Evolutionary conservation across 2,797 vertebrate species (phyloP).

Genomic region (Pseudochirops cupreus): DNA sequence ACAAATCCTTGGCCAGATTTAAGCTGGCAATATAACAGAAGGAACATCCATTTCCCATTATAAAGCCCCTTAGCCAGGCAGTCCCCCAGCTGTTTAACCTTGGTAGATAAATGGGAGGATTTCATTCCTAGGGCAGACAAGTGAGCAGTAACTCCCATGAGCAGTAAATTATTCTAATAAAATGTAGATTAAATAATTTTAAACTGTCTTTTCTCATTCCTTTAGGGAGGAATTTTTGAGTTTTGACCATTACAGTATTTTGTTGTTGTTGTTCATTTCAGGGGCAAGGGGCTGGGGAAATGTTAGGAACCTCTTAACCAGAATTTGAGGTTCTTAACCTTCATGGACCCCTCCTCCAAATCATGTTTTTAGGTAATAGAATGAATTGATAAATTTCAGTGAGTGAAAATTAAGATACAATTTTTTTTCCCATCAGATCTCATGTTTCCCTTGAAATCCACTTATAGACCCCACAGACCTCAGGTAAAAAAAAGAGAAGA

Average conservation of each 20-base stretch:
- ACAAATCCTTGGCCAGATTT: neutral
- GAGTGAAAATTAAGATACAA: neutral
- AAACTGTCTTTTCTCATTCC: constrained; percentile 1
- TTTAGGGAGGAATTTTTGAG: constrained; percentile 18
- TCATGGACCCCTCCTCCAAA: neutral
- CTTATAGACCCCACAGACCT: neutral
- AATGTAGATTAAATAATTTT: constrained; percentile 40
- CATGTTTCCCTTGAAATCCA: neutral
- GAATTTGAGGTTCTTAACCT: neutral
- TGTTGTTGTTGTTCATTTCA: neutral
- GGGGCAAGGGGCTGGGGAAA: neutral
- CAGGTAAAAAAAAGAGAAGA: neutral
- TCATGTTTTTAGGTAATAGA: neutral
- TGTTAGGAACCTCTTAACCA: neutral
- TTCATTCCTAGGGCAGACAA: constrained; percentile 33
- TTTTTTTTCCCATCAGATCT: neutral
- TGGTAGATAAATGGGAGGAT: constrained; percentile 31
- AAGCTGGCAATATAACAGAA: neutral
- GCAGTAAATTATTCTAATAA: constrained; percentile 34
- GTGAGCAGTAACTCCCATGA: neutral
- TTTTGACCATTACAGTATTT: neutral
- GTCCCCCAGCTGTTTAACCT: neutral
- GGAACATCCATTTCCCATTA: neutral
- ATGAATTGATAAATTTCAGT: neutral
- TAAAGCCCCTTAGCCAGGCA: neutral